Base-by-base conservation (phyloP, 1,140 invertebrate genomes). In the Ips nitidus region DNA sequence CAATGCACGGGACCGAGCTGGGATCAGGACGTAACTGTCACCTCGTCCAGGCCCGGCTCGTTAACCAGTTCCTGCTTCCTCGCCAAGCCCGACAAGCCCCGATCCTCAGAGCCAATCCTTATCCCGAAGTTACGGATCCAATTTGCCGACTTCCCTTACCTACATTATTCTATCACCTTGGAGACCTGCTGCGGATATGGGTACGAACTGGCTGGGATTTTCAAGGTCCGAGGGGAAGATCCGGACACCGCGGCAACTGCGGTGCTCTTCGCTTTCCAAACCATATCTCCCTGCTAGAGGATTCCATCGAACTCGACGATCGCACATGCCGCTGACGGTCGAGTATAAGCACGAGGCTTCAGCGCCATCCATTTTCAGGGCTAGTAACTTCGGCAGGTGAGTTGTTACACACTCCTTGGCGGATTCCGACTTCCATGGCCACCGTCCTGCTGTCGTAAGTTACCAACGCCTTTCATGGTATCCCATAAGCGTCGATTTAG, bases 361-460 rank as follows among this genome's bases (percentile, higher is more conserved):
- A 73, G 72, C 70, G 89, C 88, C 88, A 90, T 91, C 90, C 90
- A 92, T 93, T 93, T 94, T 92, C 89, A 91, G 90, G 89, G 90
- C 90, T 91, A 88, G 88, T 90, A 85, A 22, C 22, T 22, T 22
- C 22, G 22, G 22, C 22, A 22, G 22, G 22, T 22, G 22, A 22
- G 0, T 22, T 22, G 22, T 22, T 22, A 22, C 22, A 22, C 22
- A 22, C 22, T 22, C 22, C 22, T 22, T 22, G 22, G 22, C 22
- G 22, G 22, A 22, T 22, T 22, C 22, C 22, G 22, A 22, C 22
- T 22, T 22, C 22, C 22, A 91, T 73, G 52, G 88, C 89, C 90
- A 92, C 90, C 89, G 90, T 90, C 90, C 89, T 90, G 89, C 88
- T 92, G 91, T 93, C 88, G 86, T 84, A 84, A 90, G 86, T 85